Evolutionary conservation across 1,140 invertebrate species (phyloP), one percentile per base, ranked within the genome.

Genomic region (Hermetia illucens): DNA sequence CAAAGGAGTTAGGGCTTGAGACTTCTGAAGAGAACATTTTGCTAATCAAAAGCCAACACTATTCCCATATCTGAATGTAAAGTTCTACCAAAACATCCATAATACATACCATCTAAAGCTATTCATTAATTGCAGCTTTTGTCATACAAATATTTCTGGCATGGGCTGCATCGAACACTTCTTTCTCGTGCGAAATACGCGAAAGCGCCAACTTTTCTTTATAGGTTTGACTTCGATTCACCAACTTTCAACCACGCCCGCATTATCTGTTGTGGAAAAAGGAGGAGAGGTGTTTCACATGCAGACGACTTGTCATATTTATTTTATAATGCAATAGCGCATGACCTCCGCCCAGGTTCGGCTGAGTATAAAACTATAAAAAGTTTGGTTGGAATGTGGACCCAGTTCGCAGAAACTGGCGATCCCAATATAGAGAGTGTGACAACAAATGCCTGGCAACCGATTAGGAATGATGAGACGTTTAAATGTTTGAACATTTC

Each of bases 221-320:
- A 67, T 46, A 52, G 62, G 29, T 64, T 68, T 40, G 56, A 62
- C 34, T 52, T 67, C 19, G 58, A 64, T 24, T 56, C 61, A 0
- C 49, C 56, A 34, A 45, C 52, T 35, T 55, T 55, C 20, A 60
- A 60, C 42, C 52, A 51, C 17, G 52, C 54, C 38, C 46, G 56
- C 19, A 49, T 66, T 31, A 65, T 68, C 43, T 57, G 53, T 24
- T 58, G 55, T 16, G 55, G 55, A 4, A 47, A 53, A 22, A 58
- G 56, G 39, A 45, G 55, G 37, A 53, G 55, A 5, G 55, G 55
- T 40, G 66, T 69, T n/a, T 68, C 63, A 43, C 77, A 79, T 49
- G 70, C 63, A 0, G 77, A 79, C 43, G 77, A 79, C 46, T 40
- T 77, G 3, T 73, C 71, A 38, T 78, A 77, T 52, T 44, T 78